Base-by-base conservation (phyloP, 2,797 vertebrate genomes). In the Aotus griseimembra region DNA sequence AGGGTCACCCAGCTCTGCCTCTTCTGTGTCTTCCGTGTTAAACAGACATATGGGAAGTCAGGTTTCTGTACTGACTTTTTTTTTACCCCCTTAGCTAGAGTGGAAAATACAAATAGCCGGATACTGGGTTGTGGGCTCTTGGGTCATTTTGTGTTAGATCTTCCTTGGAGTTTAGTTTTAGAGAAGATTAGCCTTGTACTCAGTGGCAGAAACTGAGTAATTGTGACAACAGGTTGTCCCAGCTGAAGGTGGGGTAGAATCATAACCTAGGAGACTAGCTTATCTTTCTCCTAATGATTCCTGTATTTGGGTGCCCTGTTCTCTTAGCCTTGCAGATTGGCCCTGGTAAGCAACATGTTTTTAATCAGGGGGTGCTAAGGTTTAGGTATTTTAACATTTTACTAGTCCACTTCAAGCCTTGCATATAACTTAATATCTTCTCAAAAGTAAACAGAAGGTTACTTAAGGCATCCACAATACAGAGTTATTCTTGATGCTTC, bases 191-290 rank as follows among this genome's bases (percentile, higher is more conserved):
- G 44, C 26, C 36, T 96, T 90, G 64, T n/a, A 8, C 48, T 48
- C 94, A 50, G 48, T 93, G 26, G 73, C 67, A 85, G 39, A 77
- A 91, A 90, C 73, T 90, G 48, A 96, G 22, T 77, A 86, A 77
- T 77, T n/a, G 5, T 81, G 73, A 33, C 39, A 76, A 33, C 48
- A 88, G 41, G 52, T 88, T 93, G 36, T n/a, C 41, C 19, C 33
- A 39, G 15, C 33, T 87, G 39, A 33, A 73, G 48, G 4, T 93
- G 13, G 58, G 46, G 33, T 95, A 57, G 57, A 67, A 55, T 83
- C 30, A 88, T 39, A 88, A 44, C 89, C 52, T 67, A 17, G 20
- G 36, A 85, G 55, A 2, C 48, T 87, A 48, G 6, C n/a, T 81
- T 86, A 50, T 33, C 19, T 73, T 64, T 44, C 22, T 84, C 17